These are phyloP conservation scores for Aricia agestis DNA, from an alignment of 1,140 invertebrate genomes.

Conservation along the genomic window DNA sequence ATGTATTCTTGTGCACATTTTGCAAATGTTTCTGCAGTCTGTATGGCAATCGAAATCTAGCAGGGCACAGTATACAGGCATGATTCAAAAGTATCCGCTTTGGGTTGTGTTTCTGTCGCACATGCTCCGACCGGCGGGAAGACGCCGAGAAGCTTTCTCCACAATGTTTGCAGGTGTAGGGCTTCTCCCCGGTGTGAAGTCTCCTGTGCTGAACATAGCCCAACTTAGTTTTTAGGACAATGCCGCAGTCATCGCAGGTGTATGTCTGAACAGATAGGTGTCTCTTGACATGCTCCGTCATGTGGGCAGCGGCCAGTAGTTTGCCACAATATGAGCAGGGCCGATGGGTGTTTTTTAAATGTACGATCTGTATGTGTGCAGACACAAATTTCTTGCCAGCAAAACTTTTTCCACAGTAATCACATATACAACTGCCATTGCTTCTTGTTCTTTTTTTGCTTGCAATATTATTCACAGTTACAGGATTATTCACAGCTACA, in stretches of 20 bases:
- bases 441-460: conserved; percentile 43
- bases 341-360: conserved; percentile 54
- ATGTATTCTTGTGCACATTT: conserved; percentile 37
- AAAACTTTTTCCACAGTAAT: conserved; percentile 56
- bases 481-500: conserved; percentile 37
- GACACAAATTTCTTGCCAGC: conserved; percentile 47
- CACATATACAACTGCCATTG: conserved; percentile 47
- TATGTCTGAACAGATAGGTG: conserved; percentile 37
- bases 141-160: conserved; percentile 54
- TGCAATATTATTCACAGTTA: conserved; percentile 38
- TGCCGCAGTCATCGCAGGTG: conserved; percentile 50
- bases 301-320: conserved; percentile 49
- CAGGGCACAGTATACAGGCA: conserved; percentile 47
- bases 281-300: conserved; percentile 53
- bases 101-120: conserved; percentile 43
- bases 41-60: conserved; percentile 48
- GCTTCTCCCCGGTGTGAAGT: conserved; percentile 55
- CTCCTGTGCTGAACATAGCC: conserved; percentile 54
- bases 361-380: conserved; percentile 61
- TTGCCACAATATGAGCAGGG: conserved; percentile 59
- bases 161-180: conserved; percentile 52
- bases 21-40: conserved; percentile 46
- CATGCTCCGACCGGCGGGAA: conserved; percentile 54
- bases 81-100: conserved; percentile 42
- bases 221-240: conserved; percentile 45